Conservation (phyloP, 2,113 vertebrate genomes). For the Carollia perspicillata region DNA sequence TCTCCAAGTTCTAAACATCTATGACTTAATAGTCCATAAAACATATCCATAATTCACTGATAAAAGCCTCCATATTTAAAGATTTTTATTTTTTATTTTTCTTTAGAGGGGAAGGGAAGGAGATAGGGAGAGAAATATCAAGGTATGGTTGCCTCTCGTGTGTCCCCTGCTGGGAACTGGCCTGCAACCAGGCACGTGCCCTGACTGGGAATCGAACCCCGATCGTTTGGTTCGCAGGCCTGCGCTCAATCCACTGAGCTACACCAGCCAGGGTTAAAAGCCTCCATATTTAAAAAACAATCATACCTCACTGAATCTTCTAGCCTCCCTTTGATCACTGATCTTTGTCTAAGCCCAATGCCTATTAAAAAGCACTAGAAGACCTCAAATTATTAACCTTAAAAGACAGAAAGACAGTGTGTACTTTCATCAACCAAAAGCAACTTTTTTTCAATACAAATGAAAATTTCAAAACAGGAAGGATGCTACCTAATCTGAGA, state of each 20-base stretch:
- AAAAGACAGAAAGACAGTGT: background rate
- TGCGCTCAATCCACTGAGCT: too few species aligned
- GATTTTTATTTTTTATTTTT: too few species aligned
- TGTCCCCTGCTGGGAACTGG: too few species aligned
- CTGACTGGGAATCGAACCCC: too few species aligned
- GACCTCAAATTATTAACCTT: conserved; percentile 47
- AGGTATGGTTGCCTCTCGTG: too few species aligned
- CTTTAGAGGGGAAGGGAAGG: too few species aligned
- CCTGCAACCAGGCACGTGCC: too few species aligned
- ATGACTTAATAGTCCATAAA: conserved; percentile 44
- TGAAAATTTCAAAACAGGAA: background rate
- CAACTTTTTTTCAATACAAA: conserved; percentile 1
- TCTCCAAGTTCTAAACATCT: conserved; percentile 30
- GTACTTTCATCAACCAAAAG: conserved; percentile 32
- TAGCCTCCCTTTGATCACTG: conserved; percentile 42
- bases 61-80: background rate
- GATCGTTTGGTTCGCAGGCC: too few species aligned
- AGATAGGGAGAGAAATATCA: too few species aligned
- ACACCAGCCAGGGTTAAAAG: too few species aligned
- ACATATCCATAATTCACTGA: conserved; percentile 34
- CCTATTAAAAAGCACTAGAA: background rate
- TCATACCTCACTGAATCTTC: background rate
- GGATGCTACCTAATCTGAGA: background rate
- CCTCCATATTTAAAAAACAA: background rate
- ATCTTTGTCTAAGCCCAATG: conserved; percentile 30